Evolutionary conservation across 2,888 invertebrate species (phyloP), one percentile per base, ranked within the genome.

Genomic region (Endotricha flammealis): DNA sequence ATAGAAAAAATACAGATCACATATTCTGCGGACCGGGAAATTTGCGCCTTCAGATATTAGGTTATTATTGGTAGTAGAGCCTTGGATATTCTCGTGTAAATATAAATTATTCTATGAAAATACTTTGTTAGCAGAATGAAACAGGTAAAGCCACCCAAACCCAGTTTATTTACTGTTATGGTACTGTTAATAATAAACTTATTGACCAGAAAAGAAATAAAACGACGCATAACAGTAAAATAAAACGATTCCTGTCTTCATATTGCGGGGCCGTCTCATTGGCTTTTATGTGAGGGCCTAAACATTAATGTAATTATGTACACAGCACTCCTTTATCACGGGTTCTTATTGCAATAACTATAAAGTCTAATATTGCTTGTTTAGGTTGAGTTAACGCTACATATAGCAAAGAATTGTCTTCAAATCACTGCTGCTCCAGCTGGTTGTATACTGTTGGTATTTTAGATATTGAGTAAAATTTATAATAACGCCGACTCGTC

Each of bases 141-240:
- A 41, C 30, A 20, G 33, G 27, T 24, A 33, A 32, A 40, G 28
- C 20, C 9, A 25, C 27, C 27, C 27, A 12, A 30, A 9, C 14
- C 10, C 13, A 33, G 9, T 11, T 37, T 32, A 36, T 32, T 20
- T 30, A 33, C 34, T 36, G 27, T 33, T 30, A 30, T 28, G 24
- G 38, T 35, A 39, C 35, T 44, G 46, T 48, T 46, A 46, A 48
- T 45, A 49, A 41, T 46, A 47, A 44, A 48, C 38, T 50, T 44
- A 60, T 60, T 53, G 46, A 54, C 50, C 48, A 41, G 44, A 51
- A 57, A 61, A 58, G 58, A 55, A 63, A 64, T 58, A 61, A 52
- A 61, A 64, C 59, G 58, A 60, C 53, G 46, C 51, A 75, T 76
- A 77, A 76, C 71, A 72, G 58, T 77, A 68, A 79, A 75, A 78